A percentile compares a stretch with the other conserved stretches of the same genome.
These are phyloP conservation scores for Bombyx huttoni DNA, from an alignment of 2,888 invertebrate species.

Conservation along the genomic window DNA sequence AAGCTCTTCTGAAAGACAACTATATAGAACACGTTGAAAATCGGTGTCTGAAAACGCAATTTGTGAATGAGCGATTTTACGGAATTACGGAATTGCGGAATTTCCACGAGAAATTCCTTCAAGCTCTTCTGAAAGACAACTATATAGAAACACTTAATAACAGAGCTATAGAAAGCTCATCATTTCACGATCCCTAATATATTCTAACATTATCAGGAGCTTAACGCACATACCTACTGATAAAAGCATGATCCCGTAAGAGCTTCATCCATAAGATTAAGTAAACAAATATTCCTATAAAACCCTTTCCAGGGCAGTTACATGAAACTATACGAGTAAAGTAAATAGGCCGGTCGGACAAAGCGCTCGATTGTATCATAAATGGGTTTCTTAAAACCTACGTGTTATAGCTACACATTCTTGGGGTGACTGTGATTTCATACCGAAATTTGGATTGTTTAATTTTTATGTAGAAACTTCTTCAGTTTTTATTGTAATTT, in stretches of 20 bases:
- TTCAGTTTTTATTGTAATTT: too few species aligned
- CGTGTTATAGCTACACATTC: slow-evolving; percentile 13
- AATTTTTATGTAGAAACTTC: too few species aligned
- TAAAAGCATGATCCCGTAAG: neutral
- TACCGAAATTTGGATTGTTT: too few species aligned
- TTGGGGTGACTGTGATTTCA: neutral
- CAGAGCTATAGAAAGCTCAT: neutral
- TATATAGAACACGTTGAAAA: too few species aligned
- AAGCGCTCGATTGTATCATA: slow-evolving; percentile 36
- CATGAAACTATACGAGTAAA: neutral
- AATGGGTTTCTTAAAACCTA: slow-evolving; percentile 30
- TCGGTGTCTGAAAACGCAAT: too few species aligned
- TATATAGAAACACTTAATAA: too few species aligned
- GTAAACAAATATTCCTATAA: neutral
- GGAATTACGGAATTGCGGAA: too few species aligned
- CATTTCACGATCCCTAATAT: neutral
- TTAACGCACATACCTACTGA: neutral
- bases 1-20: too few species aligned
- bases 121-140: too few species aligned
- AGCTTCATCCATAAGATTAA: neutral
- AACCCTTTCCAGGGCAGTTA: neutral
- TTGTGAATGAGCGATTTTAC: too few species aligned
- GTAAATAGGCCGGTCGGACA: slow-evolving; percentile 16
- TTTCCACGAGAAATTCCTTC: too few species aligned
- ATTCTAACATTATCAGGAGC: neutral